Conservation (phyloP, 92 coral and sea anemone genomes). For the Diadumene lineata region DNA sequence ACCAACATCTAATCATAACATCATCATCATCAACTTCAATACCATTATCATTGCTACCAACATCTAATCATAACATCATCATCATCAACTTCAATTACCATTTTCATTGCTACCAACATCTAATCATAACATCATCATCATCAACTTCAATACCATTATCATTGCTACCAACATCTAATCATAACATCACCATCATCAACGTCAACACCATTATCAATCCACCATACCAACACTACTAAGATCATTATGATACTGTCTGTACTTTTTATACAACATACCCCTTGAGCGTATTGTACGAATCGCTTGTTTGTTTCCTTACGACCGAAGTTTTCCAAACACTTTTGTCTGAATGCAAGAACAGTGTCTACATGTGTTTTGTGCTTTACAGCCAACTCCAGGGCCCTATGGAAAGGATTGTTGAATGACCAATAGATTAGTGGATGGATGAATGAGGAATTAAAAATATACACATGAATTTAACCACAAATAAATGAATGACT, state of each 20-base stretch:
- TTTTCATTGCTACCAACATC: not conserved
- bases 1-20: not conserved
- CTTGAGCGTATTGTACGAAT: slow-evolving; percentile 92
- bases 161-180: not conserved
- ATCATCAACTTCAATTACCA: not conserved
- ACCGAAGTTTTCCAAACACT: slow-evolving; percentile 88
- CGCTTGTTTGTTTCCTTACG: slow-evolving; percentile 82
- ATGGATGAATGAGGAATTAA: too few species aligned
- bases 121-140: not conserved
- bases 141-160: not conserved
- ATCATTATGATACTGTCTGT: not conserved
- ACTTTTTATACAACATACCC: slow-evolving; percentile 56
- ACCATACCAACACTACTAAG: not conserved
- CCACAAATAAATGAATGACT: too few species aligned
- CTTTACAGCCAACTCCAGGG: slow-evolving; percentile 95
- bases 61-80: not conserved
- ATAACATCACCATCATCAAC: not conserved
- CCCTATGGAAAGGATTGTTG: slow-evolving; percentile 63
- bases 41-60: not conserved
- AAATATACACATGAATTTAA: too few species aligned
- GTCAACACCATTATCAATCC: not conserved
- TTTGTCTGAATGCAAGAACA: slow-evolving; percentile 87
- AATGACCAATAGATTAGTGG: too few species aligned
- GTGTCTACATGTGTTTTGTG: slow-evolving; percentile 99
- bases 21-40: not conserved